These are phyloP conservation scores for Drosophila busckii DNA, from an alignment of 1,140 invertebrate genomes.

Conservation along the genomic window DNA sequence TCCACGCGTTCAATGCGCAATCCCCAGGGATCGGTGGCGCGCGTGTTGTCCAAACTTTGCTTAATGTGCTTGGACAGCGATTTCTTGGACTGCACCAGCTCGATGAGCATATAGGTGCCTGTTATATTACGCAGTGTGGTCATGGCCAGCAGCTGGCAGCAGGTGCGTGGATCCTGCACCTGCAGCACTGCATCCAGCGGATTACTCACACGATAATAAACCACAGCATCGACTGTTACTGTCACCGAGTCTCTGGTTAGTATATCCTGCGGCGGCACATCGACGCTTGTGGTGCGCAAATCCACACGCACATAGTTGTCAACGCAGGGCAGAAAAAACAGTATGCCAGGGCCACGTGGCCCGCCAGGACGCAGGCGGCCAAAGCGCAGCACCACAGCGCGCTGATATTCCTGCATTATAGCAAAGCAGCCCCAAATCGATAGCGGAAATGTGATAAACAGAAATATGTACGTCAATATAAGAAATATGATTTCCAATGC, in stretches of 20 bases:
- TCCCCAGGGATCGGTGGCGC: constrained; percentile 96
- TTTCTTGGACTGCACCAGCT: constrained; percentile 86
- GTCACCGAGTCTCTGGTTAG: constrained; percentile 95
- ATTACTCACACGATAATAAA: constrained; percentile 89
- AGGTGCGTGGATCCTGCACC: constrained; percentile 87
- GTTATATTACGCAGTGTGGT: constrained; percentile 93
- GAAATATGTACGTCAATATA: constrained; percentile 85
- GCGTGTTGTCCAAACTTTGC: constrained; percentile 71
- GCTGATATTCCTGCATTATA: constrained; percentile 85
- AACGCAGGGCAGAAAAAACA: constrained; percentile 93
- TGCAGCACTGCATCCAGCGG: constrained; percentile 89
- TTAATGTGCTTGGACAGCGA: constrained; percentile 83
- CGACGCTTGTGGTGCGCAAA: constrained; percentile 83
- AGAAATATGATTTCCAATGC: constrained; percentile 88
- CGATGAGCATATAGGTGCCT: constrained; percentile 91
- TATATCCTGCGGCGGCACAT: constrained; percentile 83
- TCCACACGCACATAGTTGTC: constrained; percentile 92
- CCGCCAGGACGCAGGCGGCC: constrained; percentile 82
- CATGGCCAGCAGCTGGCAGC: constrained; percentile 90
- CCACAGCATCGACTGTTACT: constrained; percentile 93
- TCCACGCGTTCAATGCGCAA: constrained; percentile 97
- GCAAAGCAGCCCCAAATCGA: constrained; percentile 90
- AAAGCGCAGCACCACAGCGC: constrained; percentile 92
- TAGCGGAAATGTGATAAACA: constrained; percentile 90
- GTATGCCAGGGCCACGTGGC: constrained; percentile 86